Percentiles rank a stretch among this genome's conserved stretches.
phyloP scores from a whole-genome alignment of 2,888 invertebrate genomes.

The Drosophila birchii region DNA sequence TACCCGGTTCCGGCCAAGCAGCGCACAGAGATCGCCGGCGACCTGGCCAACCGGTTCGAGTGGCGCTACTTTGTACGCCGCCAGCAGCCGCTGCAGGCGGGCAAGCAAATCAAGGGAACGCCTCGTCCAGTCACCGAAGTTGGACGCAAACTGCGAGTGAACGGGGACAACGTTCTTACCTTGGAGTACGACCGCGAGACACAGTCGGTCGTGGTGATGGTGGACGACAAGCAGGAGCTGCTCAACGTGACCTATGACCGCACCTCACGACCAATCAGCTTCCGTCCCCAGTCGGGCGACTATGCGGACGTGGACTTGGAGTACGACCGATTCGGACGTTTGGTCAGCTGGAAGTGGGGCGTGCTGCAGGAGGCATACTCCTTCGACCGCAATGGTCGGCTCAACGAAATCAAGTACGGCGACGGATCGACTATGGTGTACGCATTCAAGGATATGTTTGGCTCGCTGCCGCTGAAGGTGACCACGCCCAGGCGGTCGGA shows the following conservation, averaged over 20 bases:
- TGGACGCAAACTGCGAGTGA: slow-evolving; percentile 93
- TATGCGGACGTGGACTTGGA: slow-evolving; percentile 96
- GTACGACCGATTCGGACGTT: slow-evolving; percentile 95
- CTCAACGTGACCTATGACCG: slow-evolving; percentile 94
- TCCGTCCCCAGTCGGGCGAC: slow-evolving; percentile 93
- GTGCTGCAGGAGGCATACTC: slow-evolving; percentile 95
- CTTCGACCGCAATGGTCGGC: slow-evolving; percentile 94
- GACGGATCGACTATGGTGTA: slow-evolving; percentile 96
- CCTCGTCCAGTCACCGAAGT: slow-evolving; percentile 90
- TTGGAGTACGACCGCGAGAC: slow-evolving; percentile 96
- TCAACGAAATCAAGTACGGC: slow-evolving; percentile 95
- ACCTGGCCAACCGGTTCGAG: slow-evolving; percentile 96
- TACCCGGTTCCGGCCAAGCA: slow-evolving; percentile 96
- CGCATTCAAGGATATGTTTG: slow-evolving; percentile 96
- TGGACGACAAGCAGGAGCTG: slow-evolving; percentile 94
- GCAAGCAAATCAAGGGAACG: slow-evolving; percentile 85
- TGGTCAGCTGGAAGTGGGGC: slow-evolving; percentile 97
- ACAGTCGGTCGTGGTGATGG: slow-evolving; percentile 93
- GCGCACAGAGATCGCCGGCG: slow-evolving; percentile 94
- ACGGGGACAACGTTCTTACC: slow-evolving; percentile 95
- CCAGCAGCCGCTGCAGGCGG: slow-evolving; percentile 86
- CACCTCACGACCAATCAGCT: slow-evolving; percentile 93
- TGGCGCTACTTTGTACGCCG: slow-evolving; percentile 97
- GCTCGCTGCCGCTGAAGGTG: slow-evolving; percentile 95
- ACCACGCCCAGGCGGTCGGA: slow-evolving; percentile 97